Conservation (phyloP, 2,797 vertebrate species). For the Hephaestus fuliginosus region DNA sequence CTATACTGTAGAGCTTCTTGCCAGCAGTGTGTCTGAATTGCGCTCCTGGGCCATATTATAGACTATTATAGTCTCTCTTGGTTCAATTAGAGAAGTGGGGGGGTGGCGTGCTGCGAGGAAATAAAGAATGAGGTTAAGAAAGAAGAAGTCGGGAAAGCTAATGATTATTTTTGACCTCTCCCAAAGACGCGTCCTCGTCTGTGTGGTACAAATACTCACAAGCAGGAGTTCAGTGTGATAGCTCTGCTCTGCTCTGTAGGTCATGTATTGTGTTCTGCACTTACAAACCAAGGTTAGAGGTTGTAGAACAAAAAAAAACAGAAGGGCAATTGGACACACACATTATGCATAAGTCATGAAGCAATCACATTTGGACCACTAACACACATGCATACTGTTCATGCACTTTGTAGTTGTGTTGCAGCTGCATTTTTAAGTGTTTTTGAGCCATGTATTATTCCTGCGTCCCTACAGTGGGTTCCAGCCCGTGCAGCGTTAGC, state of each 20-base stretch:
- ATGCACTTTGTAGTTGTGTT: conserved; percentile 21
- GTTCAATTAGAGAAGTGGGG: conserved; percentile 51
- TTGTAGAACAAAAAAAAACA: conserved; percentile 8
- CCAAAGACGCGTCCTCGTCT: background rate
- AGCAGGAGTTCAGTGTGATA: background rate
- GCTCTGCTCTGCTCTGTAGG: background rate
- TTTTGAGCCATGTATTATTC: background rate
- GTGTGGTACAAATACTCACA: background rate
- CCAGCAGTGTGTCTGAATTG: conserved; percentile 46
- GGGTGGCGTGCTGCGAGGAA: conserved; percentile 30
- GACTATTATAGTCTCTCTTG: conserved; percentile 59
- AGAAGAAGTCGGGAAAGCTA: conserved; percentile 20
- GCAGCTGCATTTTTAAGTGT: conserved; percentile 18
- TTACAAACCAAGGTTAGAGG: conserved; percentile 10
- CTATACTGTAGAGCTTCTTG: conserved; percentile 36
- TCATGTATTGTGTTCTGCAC: conserved; percentile 11
- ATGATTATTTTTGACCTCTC: conserved; percentile 27
- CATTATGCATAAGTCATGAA: conserved; percentile 4
- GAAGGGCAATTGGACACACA: background rate
- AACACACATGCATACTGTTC: conserved; percentile 6
- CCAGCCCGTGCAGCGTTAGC: conserved; percentile 32
- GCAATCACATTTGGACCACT: background rate
- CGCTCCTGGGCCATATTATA: conserved; percentile 65
- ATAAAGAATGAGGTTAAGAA: conserved; percentile 48
- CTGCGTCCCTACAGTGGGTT: conserved; percentile 16